Conservation (phyloP, 2,113 vertebrate species). For the Mionectes macconnelli region DNA sequence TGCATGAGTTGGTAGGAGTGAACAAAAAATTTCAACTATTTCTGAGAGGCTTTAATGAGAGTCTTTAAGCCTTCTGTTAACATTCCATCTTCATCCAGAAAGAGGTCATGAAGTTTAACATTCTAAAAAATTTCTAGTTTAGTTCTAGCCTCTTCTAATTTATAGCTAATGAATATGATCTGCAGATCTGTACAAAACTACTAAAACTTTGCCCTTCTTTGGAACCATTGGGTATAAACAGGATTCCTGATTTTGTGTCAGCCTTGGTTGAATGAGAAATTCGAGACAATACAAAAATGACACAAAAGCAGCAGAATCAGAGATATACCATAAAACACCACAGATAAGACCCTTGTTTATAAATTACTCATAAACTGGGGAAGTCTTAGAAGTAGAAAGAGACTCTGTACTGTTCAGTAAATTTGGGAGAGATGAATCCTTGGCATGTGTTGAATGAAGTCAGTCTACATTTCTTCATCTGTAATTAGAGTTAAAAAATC, state of each 20-base stretch:
- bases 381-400: neutral
- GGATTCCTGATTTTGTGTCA: neutral
- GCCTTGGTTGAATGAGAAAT: neutral
- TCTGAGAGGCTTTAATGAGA: neutral
- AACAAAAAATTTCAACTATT: neutral
- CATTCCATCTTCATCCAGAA: neutral
- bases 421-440: constrained; percentile 1
- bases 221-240: neutral
- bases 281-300: neutral
- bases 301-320: neutral
- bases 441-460: neutral
- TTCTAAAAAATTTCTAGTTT: neutral
- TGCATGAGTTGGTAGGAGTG: neutral
- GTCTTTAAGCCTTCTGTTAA: neutral
- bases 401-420: neutral
- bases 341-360: neutral
- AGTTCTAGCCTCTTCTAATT: neutral
- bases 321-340: neutral
- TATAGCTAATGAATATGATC: neutral
- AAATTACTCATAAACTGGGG: neutral
- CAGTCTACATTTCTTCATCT: neutral
- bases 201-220: neutral
- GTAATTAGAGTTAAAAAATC: neutral
- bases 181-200: neutral
- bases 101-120: neutral